phyloP scores from a whole-genome alignment of 2,113 vertebrate genomes.

The Psittacus erithacus region DNA sequence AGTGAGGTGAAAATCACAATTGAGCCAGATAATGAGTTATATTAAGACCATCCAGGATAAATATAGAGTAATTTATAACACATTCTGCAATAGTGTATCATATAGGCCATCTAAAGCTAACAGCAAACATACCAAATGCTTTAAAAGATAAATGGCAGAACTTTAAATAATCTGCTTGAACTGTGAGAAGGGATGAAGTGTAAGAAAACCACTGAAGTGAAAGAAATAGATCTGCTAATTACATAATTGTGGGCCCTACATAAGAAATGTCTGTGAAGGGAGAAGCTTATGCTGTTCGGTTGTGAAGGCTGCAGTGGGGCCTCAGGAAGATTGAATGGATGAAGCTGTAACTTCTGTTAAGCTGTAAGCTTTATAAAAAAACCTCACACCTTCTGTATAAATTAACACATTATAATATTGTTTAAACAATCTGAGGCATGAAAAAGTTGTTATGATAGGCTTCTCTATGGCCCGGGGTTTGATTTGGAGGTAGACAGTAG shows the following conservation, averaged over 20 bases:
- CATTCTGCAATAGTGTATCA: not conserved
- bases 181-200: not conserved
- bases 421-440: not conserved
- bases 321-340: not conserved
- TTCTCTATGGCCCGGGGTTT: not conserved
- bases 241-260: not conserved
- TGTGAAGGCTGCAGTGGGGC: not conserved
- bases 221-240: not conserved
- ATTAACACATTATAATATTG: not conserved
- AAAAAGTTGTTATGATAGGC: not conserved
- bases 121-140: not conserved
- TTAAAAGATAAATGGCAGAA: not conserved
- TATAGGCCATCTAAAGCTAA: not conserved
- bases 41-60: not conserved
- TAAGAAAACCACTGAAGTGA: not conserved
- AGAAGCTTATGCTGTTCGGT: not conserved
- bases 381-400: fast-evolving
- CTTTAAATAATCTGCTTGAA: not conserved
- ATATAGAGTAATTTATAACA: not conserved
- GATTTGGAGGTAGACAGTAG: not conserved
- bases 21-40: not conserved
- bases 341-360: not conserved
- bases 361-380: not conserved
- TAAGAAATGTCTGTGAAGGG: not conserved
- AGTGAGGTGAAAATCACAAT: not conserved